Conservation (phyloP, 2,113 vertebrate genomes). For the Geothlypis trichas region DNA sequence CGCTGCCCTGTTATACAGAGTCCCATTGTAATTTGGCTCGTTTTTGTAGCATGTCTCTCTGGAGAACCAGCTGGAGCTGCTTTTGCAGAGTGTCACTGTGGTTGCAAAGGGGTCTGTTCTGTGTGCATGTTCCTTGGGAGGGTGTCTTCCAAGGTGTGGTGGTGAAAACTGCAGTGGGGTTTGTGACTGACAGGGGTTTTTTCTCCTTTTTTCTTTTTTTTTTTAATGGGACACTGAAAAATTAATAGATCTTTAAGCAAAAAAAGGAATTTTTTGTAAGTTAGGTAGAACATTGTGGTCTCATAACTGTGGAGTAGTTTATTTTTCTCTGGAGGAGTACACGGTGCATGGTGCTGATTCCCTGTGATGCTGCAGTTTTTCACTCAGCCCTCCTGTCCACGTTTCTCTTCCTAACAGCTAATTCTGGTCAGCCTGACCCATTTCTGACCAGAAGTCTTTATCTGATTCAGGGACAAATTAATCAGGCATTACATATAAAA, state of each 20-base stretch:
- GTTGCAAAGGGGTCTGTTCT: neutral
- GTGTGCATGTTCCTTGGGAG: accelerated
- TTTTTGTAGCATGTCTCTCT: neutral
- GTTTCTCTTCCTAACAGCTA: neutral
- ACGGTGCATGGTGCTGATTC: neutral
- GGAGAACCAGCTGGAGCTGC: neutral
- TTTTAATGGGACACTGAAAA: neutral
- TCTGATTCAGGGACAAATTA: neutral
- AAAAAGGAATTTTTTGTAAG: neutral
- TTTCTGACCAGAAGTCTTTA: neutral
- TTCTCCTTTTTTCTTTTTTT: neutral
- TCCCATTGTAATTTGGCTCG: neutral
- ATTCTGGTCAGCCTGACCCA: neutral
- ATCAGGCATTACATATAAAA: neutral
- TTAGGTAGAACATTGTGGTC: neutral
- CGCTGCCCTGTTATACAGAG: neutral
- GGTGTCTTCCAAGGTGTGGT: neutral
- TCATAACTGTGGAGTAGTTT: neutral
- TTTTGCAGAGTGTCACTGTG: neutral
- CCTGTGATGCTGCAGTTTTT: neutral
- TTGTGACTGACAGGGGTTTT: neutral
- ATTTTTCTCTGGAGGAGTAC: neutral
- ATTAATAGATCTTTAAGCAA: neutral
- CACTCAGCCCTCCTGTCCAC: neutral
- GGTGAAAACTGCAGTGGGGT: neutral